Base-by-base conservation (phyloP, 2,797 vertebrate species). In the Chelon auratus region DNA sequence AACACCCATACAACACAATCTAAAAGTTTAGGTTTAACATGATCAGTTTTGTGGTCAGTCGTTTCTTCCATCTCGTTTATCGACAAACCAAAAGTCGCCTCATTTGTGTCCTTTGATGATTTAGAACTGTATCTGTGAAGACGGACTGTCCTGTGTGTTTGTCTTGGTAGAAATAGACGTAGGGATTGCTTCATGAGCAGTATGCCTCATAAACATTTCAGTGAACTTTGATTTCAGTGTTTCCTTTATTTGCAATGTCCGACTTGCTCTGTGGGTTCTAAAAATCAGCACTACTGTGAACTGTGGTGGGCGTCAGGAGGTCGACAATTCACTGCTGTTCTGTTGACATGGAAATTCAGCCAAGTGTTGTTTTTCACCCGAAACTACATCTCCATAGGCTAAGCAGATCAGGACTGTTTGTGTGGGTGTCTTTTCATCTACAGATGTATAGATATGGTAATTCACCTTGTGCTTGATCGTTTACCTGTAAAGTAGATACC, bases 101-200 rank as follows among this genome's bases (percentile, higher is more conserved):
- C 87, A 77, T 87, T 84, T 90, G 85, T 89, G 75, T 84, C 75
- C 62, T 72, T 80, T 37, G 53, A 68, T 87, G 75, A 80, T 92
- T 87, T 93, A 83, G 85, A 91, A 87, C 57, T 92, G 89, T 87
- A 88, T 91, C 81, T 93, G 95, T 96, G 95, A 94, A 93, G 93
- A 94, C 62, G 75, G 93, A 95, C 93, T 95, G 95, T 92, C 92
- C 95, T 95, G 96, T 97, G 96, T 98, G 95, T 96, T 94, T 95
- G 93, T 96, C 94, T 96, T 94, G 92, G 92, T 96, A 96, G 96
- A 95, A 33, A 89, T 95, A 97, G 96, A 95, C 72, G 22, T 95
- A 94, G 93, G 91, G 95, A 81, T 83, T 95, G 96, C 95, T 97
- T 95, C 90, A 92, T 94, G 94, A 96, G 92, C 93, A 93, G 91